These are phyloP conservation scores for Pogonocichla stellata DNA, from an alignment of 2,113 vertebrate genomes.

Conservation along the genomic window DNA sequence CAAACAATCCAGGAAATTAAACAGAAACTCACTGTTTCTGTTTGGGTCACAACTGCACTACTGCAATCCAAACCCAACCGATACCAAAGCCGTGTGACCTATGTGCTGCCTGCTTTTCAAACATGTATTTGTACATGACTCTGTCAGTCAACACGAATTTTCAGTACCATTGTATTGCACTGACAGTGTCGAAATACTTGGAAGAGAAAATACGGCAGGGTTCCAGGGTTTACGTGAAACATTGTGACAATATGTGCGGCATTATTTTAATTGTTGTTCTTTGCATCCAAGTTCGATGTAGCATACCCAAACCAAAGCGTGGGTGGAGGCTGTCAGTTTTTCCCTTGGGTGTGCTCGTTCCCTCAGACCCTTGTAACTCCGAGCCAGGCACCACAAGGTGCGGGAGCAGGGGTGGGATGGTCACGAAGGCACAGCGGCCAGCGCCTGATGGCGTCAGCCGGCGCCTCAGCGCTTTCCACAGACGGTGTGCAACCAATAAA, in stretches of 20 bases:
- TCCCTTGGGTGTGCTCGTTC: background rate
- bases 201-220: background rate
- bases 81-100: rapidly evolving
- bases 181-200: background rate
- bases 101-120: background rate
- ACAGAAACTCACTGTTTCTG: background rate
- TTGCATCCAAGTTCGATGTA: background rate
- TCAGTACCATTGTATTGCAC: background rate
- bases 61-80: background rate
- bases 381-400: rapidly evolving
- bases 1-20: background rate
- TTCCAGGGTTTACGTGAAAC: background rate
- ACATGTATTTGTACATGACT: background rate
- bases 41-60: background rate
- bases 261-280: background rate
- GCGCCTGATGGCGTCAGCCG: background rate
- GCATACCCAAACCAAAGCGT: background rate
- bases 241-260: rapidly evolving
- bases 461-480: background rate
- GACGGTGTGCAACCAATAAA: background rate
- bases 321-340: no score
- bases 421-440: background rate
- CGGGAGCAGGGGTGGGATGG: background rate
- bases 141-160: background rate
- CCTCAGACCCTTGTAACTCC: background rate